Conservation (phyloP, 1,140 invertebrate genomes). For the Caenorhabditis briggsae region DNA sequence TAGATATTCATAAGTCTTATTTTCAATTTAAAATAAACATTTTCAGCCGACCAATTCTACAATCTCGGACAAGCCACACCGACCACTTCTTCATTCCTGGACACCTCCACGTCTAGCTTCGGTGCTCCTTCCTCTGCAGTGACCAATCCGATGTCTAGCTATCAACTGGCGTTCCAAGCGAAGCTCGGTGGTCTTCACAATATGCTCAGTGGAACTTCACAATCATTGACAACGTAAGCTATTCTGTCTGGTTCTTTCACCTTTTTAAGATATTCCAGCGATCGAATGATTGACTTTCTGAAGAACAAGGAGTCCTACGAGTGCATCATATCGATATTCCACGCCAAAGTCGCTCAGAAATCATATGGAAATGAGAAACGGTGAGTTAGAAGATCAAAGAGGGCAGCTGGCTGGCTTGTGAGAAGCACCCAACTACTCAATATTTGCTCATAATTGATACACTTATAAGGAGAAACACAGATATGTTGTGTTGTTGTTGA, state of each 20-base stretch:
- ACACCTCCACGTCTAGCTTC: slow-evolving; percentile 11
- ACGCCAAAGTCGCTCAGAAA: slow-evolving; percentile 98
- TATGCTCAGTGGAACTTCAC: background rate
- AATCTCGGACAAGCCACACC: slow-evolving; percentile 14
- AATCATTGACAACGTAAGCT: slow-evolving; percentile 25
- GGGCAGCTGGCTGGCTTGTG: background rate
- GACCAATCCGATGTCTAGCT: slow-evolving; percentile 15
- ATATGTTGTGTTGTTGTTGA: slow-evolving; percentile 4
- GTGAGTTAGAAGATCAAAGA: slow-evolving; percentile 70
- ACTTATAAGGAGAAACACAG: slow-evolving; percentile 34
- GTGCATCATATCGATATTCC: slow-evolving; percentile 87
- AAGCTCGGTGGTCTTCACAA: slow-evolving; percentile 19
- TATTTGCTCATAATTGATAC: slow-evolving; percentile 51
- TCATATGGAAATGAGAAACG: slow-evolving; percentile 99
- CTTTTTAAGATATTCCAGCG: slow-evolving; percentile 53
- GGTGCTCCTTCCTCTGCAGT: background rate
- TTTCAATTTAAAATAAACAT: background rate
- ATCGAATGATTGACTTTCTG: slow-evolving; percentile 75
- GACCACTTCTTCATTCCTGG: slow-evolving; percentile 29
- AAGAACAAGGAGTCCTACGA: slow-evolving; percentile 68
- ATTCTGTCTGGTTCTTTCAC: background rate
- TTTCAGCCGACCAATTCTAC: slow-evolving; percentile 44
- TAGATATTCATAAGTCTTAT: background rate
- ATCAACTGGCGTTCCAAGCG: background rate
- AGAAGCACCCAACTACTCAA: slow-evolving; percentile 18